A percentile compares a stretch with the other conserved stretches of the same genome.
phyloP scores from a whole-genome alignment of 1,140 invertebrate species.

The Gonatopus flavifemur region DNA sequence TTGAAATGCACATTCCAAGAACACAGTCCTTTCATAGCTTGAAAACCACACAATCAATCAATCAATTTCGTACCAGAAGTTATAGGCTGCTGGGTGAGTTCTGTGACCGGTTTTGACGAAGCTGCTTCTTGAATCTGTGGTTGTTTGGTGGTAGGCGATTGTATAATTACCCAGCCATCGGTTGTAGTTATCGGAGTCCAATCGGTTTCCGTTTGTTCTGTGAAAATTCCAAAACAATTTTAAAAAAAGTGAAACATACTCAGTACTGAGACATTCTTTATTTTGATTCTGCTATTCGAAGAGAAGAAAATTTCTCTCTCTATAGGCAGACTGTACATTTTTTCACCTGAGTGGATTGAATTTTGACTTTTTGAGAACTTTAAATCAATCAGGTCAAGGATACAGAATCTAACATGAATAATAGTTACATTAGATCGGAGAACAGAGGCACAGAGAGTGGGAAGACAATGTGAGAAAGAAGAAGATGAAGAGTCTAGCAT shows the following conservation, averaged over 20 bases:
- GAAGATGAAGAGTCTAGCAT: constrained; percentile 10
- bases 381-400: too few species aligned
- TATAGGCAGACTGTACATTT: too few species aligned
- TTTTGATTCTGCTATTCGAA: too few species aligned
- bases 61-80: constrained; percentile 31
- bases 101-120: constrained; percentile 27
- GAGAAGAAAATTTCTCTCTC: too few species aligned
- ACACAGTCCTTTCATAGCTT: not conserved
- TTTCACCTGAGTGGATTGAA: too few species aligned
- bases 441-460: constrained; percentile 1
- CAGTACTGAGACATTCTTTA: too few species aligned
- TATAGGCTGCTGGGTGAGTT: constrained; percentile 46
- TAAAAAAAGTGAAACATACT: too few species aligned
- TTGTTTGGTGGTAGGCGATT: constrained; percentile 43
- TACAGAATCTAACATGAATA: constrained; percentile 17
- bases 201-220: constrained; percentile 49
- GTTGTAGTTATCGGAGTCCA: constrained; percentile 64
- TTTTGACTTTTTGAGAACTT: constrained; percentile 13
- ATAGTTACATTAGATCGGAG: constrained; percentile 22
- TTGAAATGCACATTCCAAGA: too few species aligned
- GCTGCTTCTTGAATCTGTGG: constrained; percentile 20
- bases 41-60: constrained; percentile 7
- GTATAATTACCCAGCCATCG: constrained; percentile 67
- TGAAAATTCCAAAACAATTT: constrained; percentile 10
- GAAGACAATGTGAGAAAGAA: not conserved